A percentile compares a stretch with the other conserved stretches of the same genome.
phyloP scores from a whole-genome alignment of 1,140 invertebrate species.

The Schlechtendalia chinensis region DNA sequence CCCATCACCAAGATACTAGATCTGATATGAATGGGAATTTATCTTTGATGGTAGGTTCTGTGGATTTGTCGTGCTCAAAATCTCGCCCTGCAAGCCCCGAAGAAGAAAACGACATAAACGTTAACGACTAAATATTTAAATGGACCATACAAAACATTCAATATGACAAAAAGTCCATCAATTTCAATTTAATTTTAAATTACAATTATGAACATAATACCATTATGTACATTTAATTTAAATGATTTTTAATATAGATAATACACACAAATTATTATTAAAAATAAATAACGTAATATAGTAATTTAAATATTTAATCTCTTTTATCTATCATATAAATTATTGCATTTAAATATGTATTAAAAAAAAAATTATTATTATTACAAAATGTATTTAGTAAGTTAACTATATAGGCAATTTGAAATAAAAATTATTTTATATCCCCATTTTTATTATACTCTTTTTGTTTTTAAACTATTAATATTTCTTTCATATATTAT shows the following conservation, averaged over 20 bases:
- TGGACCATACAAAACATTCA: not conserved
- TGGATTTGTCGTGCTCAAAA: slow-evolving; percentile 36
- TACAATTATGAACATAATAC: not conserved
- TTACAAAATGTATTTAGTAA: no score
- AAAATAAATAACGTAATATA: no score
- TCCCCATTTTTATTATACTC: no score
- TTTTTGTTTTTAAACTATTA: no score
- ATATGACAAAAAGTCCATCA: not conserved
- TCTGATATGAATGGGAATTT: slow-evolving; percentile 38
- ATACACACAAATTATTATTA: no score
- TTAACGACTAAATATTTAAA: slow-evolving; percentile 19
- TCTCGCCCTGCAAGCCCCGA: slow-evolving; percentile 20
- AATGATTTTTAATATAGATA: not conserved
- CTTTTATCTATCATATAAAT: no score
- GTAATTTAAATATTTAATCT: not conserved
- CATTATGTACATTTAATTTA: not conserved
- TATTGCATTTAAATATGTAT: not conserved
- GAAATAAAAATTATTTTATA: no score
- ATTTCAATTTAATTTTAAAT: not conserved
- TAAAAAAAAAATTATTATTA: not conserved
- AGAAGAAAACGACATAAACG: slow-evolving; percentile 39
- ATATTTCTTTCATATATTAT: no score
- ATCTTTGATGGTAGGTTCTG: slow-evolving; percentile 24
- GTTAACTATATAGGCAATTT: no score
- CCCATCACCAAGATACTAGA: not conserved